Evolutionary conservation across 2,113 vertebrate species (phyloP).

Genomic region (Rhinolophus ferrumequinum): DNA sequence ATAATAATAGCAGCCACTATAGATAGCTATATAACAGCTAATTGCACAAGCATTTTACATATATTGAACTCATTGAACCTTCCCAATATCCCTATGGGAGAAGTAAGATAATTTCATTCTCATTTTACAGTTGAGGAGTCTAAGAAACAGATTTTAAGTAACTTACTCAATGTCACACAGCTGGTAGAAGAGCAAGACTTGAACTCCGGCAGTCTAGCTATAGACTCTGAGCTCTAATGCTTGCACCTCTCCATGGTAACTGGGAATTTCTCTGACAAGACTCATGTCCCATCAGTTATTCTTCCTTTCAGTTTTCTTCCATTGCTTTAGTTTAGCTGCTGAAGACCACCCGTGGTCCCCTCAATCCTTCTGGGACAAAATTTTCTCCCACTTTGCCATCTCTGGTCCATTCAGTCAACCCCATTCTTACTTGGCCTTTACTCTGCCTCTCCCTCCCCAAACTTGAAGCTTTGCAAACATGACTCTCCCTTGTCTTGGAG

Average conservation of each 20-base stretch:
- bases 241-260: background rate
- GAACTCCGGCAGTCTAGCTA: background rate
- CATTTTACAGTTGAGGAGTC: conserved; percentile 46
- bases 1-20: background rate
- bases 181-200: background rate
- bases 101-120: background rate
- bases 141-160: background rate
- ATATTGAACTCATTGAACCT: background rate
- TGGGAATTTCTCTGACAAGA: background rate
- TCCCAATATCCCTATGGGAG: background rate
- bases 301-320: background rate
- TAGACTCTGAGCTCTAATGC: background rate
- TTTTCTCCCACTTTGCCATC: background rate
- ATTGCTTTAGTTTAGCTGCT: background rate
- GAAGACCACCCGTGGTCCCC: background rate
- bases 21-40: background rate
- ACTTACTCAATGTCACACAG: background rate
- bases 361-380: background rate
- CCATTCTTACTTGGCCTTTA: background rate
- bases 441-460: background rate
- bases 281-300: background rate
- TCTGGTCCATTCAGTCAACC: background rate
- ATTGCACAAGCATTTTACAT: background rate
- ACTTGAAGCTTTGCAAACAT: background rate
- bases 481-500: background rate